Conservation (phyloP, 2,888 invertebrate species). For the Stenurella melanura region DNA sequence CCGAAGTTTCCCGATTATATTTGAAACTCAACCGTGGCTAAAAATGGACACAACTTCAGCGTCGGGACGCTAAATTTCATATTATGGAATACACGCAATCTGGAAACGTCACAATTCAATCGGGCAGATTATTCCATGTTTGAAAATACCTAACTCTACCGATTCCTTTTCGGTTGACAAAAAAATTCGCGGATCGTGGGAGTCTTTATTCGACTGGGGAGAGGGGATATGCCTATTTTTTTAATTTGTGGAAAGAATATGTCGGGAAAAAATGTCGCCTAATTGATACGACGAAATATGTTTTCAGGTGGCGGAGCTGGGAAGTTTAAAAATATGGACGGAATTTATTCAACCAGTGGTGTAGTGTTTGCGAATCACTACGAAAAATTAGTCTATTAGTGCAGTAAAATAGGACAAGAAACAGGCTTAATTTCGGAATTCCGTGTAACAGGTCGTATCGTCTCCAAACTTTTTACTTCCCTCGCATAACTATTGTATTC, state of each 20-base stretch:
- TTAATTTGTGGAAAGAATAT: constrained; percentile 1
- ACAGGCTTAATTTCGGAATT: no score
- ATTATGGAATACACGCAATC: constrained; percentile 58
- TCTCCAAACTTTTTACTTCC: no score
- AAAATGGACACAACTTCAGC: constrained; percentile 69
- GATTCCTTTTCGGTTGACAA: neutral
- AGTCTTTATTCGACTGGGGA: neutral
- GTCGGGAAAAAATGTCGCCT: neutral
- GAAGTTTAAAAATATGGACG: neutral
- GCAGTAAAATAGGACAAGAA: no score
- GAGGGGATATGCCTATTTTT: neutral
- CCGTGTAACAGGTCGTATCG: no score
- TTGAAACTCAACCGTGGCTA: constrained; percentile 66
- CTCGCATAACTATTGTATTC: no score
- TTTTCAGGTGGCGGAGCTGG: neutral
- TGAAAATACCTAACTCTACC: constrained; percentile 23
- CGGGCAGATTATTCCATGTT: constrained; percentile 39
- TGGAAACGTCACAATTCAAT: constrained; percentile 37
- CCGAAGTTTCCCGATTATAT: constrained; percentile 61
- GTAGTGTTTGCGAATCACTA: neutral
- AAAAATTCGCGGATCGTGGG: constrained; percentile 1
- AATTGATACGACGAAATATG: constrained; percentile 7
- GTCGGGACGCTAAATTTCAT: constrained; percentile 61
- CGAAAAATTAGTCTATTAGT: neutral
- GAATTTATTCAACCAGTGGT: neutral